Base-by-base conservation (phyloP, 2,113 vertebrate species). In the Ammodytes marinus region DNA sequence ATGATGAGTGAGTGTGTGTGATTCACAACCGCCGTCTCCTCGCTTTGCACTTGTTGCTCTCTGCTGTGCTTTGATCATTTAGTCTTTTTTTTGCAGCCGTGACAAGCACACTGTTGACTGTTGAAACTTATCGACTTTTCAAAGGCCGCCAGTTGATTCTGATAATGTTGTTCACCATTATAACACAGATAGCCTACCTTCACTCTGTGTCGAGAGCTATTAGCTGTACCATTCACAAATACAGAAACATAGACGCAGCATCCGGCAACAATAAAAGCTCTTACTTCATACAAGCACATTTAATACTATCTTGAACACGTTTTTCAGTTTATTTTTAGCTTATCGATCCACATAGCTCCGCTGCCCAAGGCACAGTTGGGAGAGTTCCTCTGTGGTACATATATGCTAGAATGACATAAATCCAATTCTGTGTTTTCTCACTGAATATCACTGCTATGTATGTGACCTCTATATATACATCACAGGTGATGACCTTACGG, bases 341-440 rank as follows among this genome's bases (percentile, higher is more conserved):
- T 91, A 94, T 94, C 88, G 94, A 95, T 95, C 87, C 70, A 66
- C 46, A 50, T 58, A 64, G 80, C 80, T 74, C 66, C 80, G 83
- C 85, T 88, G 83, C 82, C 72, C 6, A 50, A 77, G 72, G 80
- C 83, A 70, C 71, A 57, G 83, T 74, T 46, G 70, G 70, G 73
- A 90, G 69, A 60, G 61, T 58, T 52, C 52, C 42, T 77, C 49
- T 70, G 67, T 77, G 66, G 69, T 84, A 80, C 85, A 86, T 84
- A 80, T 84, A 86, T 84, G 85, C 83, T 80, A 89, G 50, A 85
- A 88, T 86, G 87, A 90, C 82, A 89, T 79, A 72, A 85, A 92
- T 90, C 80, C 83, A 79, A 78, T 91, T 73, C 75, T 81, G 77
- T 53, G 37, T 91, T 91, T 92, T 86, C 79, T 69, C 71, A 71